Base-by-base conservation (phyloP, 2,113 vertebrate species). In the Tragelaphus strepsiceros region DNA sequence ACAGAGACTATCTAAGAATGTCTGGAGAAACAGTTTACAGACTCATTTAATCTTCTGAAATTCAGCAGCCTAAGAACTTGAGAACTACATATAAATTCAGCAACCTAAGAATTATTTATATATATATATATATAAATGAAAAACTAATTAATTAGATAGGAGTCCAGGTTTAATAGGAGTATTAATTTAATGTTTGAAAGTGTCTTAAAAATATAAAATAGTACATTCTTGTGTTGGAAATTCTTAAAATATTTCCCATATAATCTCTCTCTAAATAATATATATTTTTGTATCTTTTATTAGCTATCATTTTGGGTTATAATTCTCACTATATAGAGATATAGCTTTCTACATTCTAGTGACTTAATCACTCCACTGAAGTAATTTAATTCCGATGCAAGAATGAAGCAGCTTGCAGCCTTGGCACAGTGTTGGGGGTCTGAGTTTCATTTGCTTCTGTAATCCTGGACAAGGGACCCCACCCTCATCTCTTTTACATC, bases 161-260 rank as follows among this genome's bases (percentile, higher is more conserved):
- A 91, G 54, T 58, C 24, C 30, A 35, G 21, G 21, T 35, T 93
- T 80, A 88, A 15, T 14, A 62, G 84, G 26, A 54, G 43, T 35
- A 54, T 22, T 43, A 89, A 82, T 30, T 56, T 83, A 49, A 92
- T 24, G 15, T 16, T 46, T 58, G 61, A 78, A 78, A 74, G 15
- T 87, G 12, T 43, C 62, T 90, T 16, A 78, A 54, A 78, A 94
- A 91, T 24, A 94, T 17, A 82, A 78, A 95, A 56, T 14, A 81
- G 81, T 35, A 54, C 22, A 80, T 59, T 61, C 46, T 89, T 56
- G 6, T 43, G 17, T 30, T 26, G 19, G 12, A 74, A 81, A 51
- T 56, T 67, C 81, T 7, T 54, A 13, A 28, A 39, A 82, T 56
- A 77, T 82, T 61, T 58, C 81, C 26, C 39, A 7, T 17, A 64